Evolutionary conservation across 2,888 invertebrate genomes (phyloP).

Genomic region (Ormyrus nitidulus): DNA sequence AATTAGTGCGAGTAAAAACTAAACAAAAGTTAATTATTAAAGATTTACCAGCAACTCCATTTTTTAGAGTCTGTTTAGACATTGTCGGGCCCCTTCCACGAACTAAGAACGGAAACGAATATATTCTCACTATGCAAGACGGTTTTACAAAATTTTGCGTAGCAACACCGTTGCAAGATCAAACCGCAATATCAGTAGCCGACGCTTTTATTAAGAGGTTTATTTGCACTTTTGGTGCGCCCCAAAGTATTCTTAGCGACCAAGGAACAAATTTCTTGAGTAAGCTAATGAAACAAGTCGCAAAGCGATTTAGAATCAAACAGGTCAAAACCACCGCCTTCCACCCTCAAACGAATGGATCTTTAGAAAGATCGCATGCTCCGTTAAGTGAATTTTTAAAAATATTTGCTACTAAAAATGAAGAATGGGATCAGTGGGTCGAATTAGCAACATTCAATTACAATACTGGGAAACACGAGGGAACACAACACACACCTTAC

Average conservation of each 20-base stretch:
- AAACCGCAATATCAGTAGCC: slow-evolving; percentile 52
- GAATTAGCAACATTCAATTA: not conserved
- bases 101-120: slow-evolving; percentile 54
- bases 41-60: slow-evolving; percentile 35
- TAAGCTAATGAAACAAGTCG: slow-evolving; percentile 36
- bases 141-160: slow-evolving; percentile 41
- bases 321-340: slow-evolving; percentile 46
- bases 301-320: slow-evolving; percentile 44
- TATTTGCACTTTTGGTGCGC: slow-evolving; percentile 51
- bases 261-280: slow-evolving; percentile 50
- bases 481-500: not conserved
- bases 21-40: slow-evolving; percentile 44
- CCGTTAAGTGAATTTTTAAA: not conserved
- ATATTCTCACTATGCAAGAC: slow-evolving; percentile 51
- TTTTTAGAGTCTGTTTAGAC: slow-evolving; percentile 46
- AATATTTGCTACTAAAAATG: not conserved
- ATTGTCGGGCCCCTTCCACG: slow-evolving; percentile 52
- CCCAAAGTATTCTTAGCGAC: slow-evolving; percentile 46
- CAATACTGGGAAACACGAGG: not conserved
- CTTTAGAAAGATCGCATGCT: not conserved
- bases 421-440: not conserved
- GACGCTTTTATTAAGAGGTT: slow-evolving; percentile 45
- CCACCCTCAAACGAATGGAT: slow-evolving; percentile 17
- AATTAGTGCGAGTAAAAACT: slow-evolving; percentile 29
- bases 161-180: slow-evolving; percentile 34